Base-by-base conservation (phyloP, 1,140 invertebrate species). In the Danaus melanippus region DNA sequence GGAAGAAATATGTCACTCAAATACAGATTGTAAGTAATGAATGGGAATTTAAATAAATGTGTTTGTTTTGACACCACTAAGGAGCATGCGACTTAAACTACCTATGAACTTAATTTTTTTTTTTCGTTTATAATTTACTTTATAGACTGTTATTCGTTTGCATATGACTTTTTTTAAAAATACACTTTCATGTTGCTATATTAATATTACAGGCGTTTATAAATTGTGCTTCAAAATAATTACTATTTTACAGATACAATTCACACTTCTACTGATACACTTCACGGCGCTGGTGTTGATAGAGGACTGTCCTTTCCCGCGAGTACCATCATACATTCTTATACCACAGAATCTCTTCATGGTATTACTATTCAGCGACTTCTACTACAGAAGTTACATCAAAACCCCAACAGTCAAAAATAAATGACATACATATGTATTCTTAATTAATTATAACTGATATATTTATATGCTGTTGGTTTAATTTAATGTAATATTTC, bases 1-100 rank as follows among this genome's bases (percentile, higher is more conserved):
- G 95, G 95, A 97, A 97, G 76, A 95, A 91, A 71, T 92, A 97
- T 75, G 89, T 97, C 5, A 97, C 96, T 0, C 88, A 88, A 12
- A 82, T 96, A 53, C 96, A 97, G 87, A 89, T 97, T 77, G 76
- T 79, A 67, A 77, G 71, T 32, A 8, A 4, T 32, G 21, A 32
- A 32, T 7, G 21, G 2, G 4, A 1, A 15, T 15, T 15, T 15
- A 15, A 15, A 15, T 15, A 15, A 15, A 15, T 15, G 15, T 15
- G 15, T 15, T 3, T 15, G 15, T 15, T 15, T 1, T 15, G 15
- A 15, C 15, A 15, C 3, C 15, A 15, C 15, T 15, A 3, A 15
- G 3, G 15, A 15, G 15, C 7, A 4, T 32, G 21, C 21, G 21
- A 32, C 21, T 32, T 8, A 32, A 32, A 32, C 21, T 5, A 32